Percentiles rank a stretch among this genome's conserved stretches.
These are phyloP conservation scores for Muricea muricata DNA, from an alignment of 92 coral and sea anemone genomes.

Conservation along the genomic window DNA sequence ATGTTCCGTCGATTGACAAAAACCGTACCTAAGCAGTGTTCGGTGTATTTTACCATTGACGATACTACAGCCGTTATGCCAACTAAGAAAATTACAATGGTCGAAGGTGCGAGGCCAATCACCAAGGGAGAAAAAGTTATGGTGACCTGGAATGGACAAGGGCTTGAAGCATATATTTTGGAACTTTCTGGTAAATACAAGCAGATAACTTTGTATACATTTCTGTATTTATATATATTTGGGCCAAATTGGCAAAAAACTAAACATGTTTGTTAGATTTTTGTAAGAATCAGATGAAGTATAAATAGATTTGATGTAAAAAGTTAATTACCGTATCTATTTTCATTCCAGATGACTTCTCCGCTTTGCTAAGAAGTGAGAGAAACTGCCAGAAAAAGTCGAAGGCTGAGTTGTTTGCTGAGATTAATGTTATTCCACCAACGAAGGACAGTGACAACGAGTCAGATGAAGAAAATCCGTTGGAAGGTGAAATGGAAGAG, in stretches of 20 bases:
- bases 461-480: not conserved
- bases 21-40: not conserved
- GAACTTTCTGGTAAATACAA: not conserved
- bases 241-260: not conserved
- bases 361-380: conserved; percentile 20
- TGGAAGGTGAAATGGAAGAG: not conserved
- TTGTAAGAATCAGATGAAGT: not conserved
- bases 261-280: not conserved
- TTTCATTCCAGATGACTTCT: conserved; percentile 14
- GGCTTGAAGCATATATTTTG: not conserved
- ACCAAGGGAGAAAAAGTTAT: not conserved
- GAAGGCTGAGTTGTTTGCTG: conserved; percentile 2
- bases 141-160: not conserved
- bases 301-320: not conserved
- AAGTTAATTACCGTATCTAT: not conserved
- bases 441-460: conserved; percentile 14
- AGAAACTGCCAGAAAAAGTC: not conserved
- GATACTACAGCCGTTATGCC: not conserved
- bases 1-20: conserved; percentile 14
- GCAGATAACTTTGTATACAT: not conserved
- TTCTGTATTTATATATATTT: not conserved
- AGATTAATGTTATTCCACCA: conserved; percentile 8
- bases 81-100: not conserved
- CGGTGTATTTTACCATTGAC: conserved; percentile 2
- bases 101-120: conserved; percentile 2